Base-by-base conservation (phyloP, 2,113 vertebrate species). In the Stercorarius parasiticus region DNA sequence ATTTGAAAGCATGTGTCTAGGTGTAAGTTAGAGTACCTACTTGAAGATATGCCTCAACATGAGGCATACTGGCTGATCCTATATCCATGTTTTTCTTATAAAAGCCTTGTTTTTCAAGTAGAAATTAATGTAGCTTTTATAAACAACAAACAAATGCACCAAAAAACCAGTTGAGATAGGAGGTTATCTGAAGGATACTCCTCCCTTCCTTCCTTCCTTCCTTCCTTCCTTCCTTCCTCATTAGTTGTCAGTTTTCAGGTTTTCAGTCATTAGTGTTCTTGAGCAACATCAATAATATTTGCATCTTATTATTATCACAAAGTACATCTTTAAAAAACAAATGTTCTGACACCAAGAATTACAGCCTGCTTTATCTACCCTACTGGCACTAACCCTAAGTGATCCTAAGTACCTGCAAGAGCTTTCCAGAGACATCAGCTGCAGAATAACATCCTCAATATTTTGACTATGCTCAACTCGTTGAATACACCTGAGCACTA, bases 401-500 rank as follows among this genome's bases (percentile, higher is more conserved):
- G 11, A 27, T 55, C 58, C 70, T 94, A 77, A 73, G 42, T 59
- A 91, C 30, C 15, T 34, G 62, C 22, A 61, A 82, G 22, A 64
- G 26, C 22, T 92, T 95, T 91, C 65, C 67, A 70, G 69, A 76
- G 56, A 65, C 29, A 80, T 49, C 84, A 91, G 84, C 82, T 96
- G 82, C 38, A 40, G 64, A 82, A 90, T 34, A 84, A 55, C 17
- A 34, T 71, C 58, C n/a, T 76, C 84, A 93, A 70, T 86, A 83
- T 94, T 96, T 95, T 92, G 42, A 65, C 86, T 71, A 18, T 55
- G 82, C 38, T 81, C 36, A 65, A 78, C 15, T 87, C 13, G 3
- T 25, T 90, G 52, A 93, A 59, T 78, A 86, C 67, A 96, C 64
- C 88, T 95, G 88, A 95, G 81, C 50, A 71, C 74, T 73, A 17